These are phyloP conservation scores for Borostomias antarcticus DNA, from an alignment of 2,797 vertebrate species.

Conservation along the genomic window DNA sequence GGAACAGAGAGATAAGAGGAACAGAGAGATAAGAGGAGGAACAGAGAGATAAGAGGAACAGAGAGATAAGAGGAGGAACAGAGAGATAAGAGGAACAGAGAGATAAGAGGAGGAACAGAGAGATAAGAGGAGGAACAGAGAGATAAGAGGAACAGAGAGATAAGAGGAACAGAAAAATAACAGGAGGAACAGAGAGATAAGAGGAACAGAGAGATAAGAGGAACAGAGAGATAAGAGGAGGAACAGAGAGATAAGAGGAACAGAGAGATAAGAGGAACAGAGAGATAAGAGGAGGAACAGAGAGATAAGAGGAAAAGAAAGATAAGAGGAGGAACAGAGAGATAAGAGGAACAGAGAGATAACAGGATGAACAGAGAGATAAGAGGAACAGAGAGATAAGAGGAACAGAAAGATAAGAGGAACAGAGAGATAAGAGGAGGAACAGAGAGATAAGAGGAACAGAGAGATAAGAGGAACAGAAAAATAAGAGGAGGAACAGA, in stretches of 20 bases:
- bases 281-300: background rate
- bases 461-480: constrained; percentile 18
- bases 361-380: no score
- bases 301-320: background rate
- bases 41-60: constrained; percentile 4
- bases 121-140: background rate
- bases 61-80: constrained; percentile 26
- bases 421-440: constrained; percentile 4
- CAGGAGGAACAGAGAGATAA: constrained; percentile 6
- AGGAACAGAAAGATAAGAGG: constrained; percentile 27
- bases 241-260: constrained; percentile 1
- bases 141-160: background rate
- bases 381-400: constrained; percentile 11
- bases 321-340: background rate
- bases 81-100: no score
- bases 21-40: constrained; percentile 88
- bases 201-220: constrained; percentile 23
- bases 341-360: background rate
- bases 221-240: constrained; percentile 17
- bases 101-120: background rate
- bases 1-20: constrained; percentile 72
- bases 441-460: background rate
- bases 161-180: background rate
- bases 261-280: background rate
- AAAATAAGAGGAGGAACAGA: constrained; percentile 1